phyloP scores from a whole-genome alignment of 2,888 invertebrate genomes.

The Drosophila diplacantha region DNA sequence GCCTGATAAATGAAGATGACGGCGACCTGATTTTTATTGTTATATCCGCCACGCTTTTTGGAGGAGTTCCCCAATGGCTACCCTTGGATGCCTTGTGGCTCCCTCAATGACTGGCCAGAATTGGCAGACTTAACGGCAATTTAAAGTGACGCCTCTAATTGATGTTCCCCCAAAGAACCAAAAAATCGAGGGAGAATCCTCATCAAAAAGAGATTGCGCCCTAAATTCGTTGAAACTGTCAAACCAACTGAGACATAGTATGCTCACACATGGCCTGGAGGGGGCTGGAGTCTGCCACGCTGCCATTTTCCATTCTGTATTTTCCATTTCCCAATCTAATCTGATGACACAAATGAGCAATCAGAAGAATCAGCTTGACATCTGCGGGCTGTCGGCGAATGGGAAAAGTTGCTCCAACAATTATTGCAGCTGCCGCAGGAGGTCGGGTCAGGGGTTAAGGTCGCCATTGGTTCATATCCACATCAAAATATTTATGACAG shows the following conservation, averaged over 20 bases:
- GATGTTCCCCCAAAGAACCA: conserved; percentile 18
- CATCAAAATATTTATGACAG: conserved; percentile 40
- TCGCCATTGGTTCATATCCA: conserved; percentile 14
- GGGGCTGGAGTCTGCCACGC: background rate
- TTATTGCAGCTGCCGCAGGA: conserved; percentile 34
- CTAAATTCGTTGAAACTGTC: conserved; percentile 32
- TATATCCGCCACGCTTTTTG: conserved; percentile 25
- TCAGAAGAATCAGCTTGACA: conserved; percentile 53
- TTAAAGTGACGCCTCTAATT: conserved; percentile 50
- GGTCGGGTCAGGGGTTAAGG: conserved; percentile 21
- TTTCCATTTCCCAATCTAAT: conserved; percentile 42
- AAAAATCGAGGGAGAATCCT: conserved; percentile 5
- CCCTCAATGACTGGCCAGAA: conserved; percentile 53
- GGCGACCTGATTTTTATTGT: conserved; percentile 58
- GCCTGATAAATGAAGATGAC: conserved; percentile 58
- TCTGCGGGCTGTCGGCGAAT: conserved; percentile 39
- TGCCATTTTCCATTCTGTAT: conserved; percentile 32
- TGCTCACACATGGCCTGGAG: conserved; percentile 24
- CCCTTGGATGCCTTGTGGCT: conserved; percentile 1
- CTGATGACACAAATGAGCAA: conserved; percentile 63
- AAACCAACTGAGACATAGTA: conserved; percentile 33
- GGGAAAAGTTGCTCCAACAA: conserved; percentile 33
- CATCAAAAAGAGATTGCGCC: conserved; percentile 20
- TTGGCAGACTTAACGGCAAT: conserved; percentile 65
- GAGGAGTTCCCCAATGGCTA: conserved; percentile 15